These are phyloP conservation scores for Scaptomyza polygonia DNA, from an alignment of 2,888 invertebrate species.

Conservation along the genomic window DNA sequence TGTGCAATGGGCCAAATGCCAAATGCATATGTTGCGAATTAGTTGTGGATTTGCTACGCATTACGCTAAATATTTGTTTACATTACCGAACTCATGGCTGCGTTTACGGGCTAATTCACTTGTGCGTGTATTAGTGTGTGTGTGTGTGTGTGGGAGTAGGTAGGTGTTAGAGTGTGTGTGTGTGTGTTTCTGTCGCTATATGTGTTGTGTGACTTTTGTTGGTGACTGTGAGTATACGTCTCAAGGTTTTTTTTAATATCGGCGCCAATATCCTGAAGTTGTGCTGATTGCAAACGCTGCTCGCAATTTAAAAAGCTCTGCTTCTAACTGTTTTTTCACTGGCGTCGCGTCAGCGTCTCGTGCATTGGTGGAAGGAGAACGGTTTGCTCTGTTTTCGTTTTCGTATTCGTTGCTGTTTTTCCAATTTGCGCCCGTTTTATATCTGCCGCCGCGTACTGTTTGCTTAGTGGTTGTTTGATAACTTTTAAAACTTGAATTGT, in stretches of 20 bases:
- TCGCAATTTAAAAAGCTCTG: constrained; percentile 7
- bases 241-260: constrained; percentile 53
- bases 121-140: constrained; percentile 11
- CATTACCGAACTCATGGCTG: constrained; percentile 70
- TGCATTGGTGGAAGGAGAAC: constrained; percentile 35
- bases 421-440: constrained; percentile 43
- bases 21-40: constrained; percentile 1
- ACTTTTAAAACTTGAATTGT: constrained; percentile 32
- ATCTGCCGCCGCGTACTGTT: constrained; percentile 5
- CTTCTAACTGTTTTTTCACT: constrained; percentile 46
- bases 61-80: constrained; percentile 57
- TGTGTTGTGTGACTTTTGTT: not conserved
- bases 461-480: constrained; percentile 33
- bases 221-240: constrained; percentile 22
- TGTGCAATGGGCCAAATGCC: not conserved
- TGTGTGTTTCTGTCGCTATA: constrained; percentile 9
- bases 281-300: not conserved
- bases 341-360: constrained; percentile 39
- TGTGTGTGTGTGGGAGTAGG: constrained; percentile 8
- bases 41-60: constrained; percentile 2
- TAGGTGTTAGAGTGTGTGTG: constrained; percentile 2
- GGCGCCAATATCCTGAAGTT: constrained; percentile 37
- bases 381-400: constrained; percentile 37
- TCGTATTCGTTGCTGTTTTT: constrained; percentile 48
- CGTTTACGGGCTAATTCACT: constrained; percentile 32